These are phyloP conservation scores for Gallinago media DNA, from an alignment of 2,113 vertebrate species.

Conservation along the genomic window DNA sequence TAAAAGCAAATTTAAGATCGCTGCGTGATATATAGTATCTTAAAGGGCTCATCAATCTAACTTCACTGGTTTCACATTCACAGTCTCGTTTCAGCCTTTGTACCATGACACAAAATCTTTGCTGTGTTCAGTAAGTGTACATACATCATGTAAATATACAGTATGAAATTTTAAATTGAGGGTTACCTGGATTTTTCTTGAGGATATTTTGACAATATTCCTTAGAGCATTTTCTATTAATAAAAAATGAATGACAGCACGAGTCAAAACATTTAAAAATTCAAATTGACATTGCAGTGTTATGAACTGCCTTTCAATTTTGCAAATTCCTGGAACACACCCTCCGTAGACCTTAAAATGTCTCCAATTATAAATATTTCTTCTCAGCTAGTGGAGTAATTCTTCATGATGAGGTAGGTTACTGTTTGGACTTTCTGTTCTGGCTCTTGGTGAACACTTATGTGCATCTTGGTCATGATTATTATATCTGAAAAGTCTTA, in stretches of 20 bases:
- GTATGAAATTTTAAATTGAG: not conserved
- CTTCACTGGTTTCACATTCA: not conserved
- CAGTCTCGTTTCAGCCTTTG: not conserved
- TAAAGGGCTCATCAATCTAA: not conserved
- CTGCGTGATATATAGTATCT: not conserved
- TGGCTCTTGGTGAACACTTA: not conserved
- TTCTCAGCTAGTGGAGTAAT: not conserved
- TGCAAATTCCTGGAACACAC: not conserved
- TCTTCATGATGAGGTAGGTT: not conserved
- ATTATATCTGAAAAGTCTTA: not conserved
- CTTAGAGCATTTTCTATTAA: not conserved
- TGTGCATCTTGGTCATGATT: not conserved
- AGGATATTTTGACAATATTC: not conserved
- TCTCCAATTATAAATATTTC: not conserved
- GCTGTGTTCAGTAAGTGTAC: not conserved
- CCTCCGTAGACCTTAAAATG: not conserved
- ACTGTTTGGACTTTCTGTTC: not conserved
- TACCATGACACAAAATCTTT: not conserved
- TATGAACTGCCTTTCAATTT: not conserved
- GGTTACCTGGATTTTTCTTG: not conserved
- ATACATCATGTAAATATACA: not conserved
- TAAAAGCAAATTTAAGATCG: not conserved
- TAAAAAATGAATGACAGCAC: not conserved
- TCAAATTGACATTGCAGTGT: not conserved
- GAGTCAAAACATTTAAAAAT: not conserved